Percentiles rank a stretch among this genome's conserved stretches.
These are phyloP conservation scores for Mola mola DNA, from an alignment of 2,113 vertebrate genomes.

Conservation along the genomic window DNA sequence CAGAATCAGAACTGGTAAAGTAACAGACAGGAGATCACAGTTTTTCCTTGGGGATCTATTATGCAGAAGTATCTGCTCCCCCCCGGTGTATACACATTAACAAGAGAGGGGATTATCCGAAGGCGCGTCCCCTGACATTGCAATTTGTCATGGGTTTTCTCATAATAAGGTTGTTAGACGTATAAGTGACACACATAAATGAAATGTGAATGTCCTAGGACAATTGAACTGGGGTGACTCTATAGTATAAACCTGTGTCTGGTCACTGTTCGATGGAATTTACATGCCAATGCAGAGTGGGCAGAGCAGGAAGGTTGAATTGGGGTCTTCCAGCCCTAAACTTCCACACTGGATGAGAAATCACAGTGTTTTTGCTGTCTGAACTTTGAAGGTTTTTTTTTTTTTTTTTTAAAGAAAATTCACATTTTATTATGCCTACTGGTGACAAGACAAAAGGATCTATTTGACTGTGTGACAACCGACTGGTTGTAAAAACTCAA, in stretches of 20 bases:
- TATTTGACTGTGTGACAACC: constrained; percentile 27
- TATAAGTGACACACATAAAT: constrained; percentile 60
- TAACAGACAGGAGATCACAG: constrained; percentile 9
- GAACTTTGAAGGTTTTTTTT: background rate
- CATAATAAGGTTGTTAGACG: constrained; percentile 60
- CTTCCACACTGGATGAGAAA: constrained; percentile 16
- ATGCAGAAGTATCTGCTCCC: constrained; percentile 47
- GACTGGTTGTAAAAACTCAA: constrained; percentile 37
- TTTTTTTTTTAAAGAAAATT: constrained; percentile 11
- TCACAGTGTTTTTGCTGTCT: constrained; percentile 3
- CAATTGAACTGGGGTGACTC: constrained; percentile 43
- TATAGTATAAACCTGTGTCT: constrained; percentile 61
- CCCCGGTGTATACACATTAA: constrained; percentile 52
- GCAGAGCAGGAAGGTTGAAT: constrained; percentile 38
- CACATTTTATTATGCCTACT: constrained; percentile 2
- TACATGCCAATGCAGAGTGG: constrained; percentile 55
- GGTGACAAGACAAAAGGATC: constrained; percentile 6
- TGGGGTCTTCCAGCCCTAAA: constrained; percentile 10
- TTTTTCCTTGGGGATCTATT: constrained; percentile 37
- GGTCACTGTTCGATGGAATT: constrained; percentile 63
- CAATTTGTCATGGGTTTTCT: constrained; percentile 69
- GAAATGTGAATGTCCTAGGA: constrained; percentile 53
- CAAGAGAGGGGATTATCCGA: constrained; percentile 67
- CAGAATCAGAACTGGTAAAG: constrained; percentile 4
- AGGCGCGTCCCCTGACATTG: constrained; percentile 70